Base-by-base conservation (phyloP, 2,888 invertebrate genomes). In the Drosophila flavopinicola region DNA sequence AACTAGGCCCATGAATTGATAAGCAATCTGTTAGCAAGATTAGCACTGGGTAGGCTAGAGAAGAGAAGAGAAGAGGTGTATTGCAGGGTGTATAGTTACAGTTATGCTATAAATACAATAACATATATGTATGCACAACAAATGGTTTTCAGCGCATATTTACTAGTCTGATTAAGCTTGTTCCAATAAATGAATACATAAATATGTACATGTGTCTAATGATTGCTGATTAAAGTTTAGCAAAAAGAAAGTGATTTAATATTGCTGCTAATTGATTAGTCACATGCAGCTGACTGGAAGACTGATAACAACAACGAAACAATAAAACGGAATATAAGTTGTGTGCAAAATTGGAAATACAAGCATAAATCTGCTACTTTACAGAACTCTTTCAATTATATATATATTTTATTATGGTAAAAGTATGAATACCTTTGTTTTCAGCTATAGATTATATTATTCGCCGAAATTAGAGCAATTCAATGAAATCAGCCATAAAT, bases 1-100 rank as follows among this genome's bases (percentile, higher is more conserved):
- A 42, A 60, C 49, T 63, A 54, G 42, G 53, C 37, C 30, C 70
- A 68, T 72, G 72, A 76, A 78, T 66, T 83, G 85, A 85, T 85
- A 80, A 80, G 84, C 66, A 85, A 80, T 79, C 68, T 63, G 42
- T 44, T 58, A 24, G 35, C 39, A 24, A 64, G 71, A 71, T 70
- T 64, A 65, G 32, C 48, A 52, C 39, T 51, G 48, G 35, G 13
- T 9, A 6, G 24, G 15, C 7, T 27, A 13, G 3, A 45, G 6
- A 20, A 20, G 4, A 11, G 1, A 4, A 30, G 35, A 27, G 20
- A 6, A 17, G n/a, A n/a, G 3, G 6, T 2, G 10, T 9, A 4
- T 1, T 9, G 20, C 10, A 3, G 24, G 10, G 20, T 6, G 17
- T 20, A 17, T 41, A 37, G 23, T 11, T 20, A 20, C 23, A 41